These are phyloP conservation scores for Brachionus asplanchnoidis DNA, from an alignment of 1,140 invertebrate genomes.

Conservation along the genomic window DNA sequence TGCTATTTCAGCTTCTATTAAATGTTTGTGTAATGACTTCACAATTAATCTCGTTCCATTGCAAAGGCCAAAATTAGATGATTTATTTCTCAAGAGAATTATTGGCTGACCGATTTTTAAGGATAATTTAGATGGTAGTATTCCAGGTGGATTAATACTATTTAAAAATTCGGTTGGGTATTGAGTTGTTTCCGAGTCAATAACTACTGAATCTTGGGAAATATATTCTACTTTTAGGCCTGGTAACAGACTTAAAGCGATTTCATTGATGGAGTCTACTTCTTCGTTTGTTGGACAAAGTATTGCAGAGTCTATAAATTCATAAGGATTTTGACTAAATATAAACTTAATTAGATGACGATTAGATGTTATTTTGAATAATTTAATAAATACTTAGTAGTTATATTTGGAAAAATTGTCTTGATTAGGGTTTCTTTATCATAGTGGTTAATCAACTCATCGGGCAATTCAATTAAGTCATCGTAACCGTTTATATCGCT, in stretches of 20 bases:
- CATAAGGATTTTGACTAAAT: not conserved
- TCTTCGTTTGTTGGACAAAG: not conserved
- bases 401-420: too few species aligned
- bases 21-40: constrained; percentile 43
- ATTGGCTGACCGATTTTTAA: constrained; percentile 52
- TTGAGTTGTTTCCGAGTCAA: not conserved
- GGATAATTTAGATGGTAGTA: constrained; percentile 53
- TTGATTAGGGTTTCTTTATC: too few species aligned
- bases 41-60: constrained; percentile 55
- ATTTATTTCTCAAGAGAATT: constrained; percentile 56
- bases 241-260: not conserved
- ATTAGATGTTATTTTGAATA: too few species aligned
- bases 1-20: constrained; percentile 45
- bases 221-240: not conserved
- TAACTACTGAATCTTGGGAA: not conserved
- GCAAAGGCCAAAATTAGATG: constrained; percentile 47
- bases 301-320: not conserved
- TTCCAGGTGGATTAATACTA: constrained; percentile 47
- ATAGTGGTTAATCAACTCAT: too few species aligned
- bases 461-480: too few species aligned
- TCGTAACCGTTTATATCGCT: too few species aligned
- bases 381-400: too few species aligned
- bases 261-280: not conserved
- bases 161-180: constrained; percentile 54
- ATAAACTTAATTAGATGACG: too few species aligned